Percentiles rank a stretch among this genome's conserved stretches.
phyloP scores from a whole-genome alignment of 2,888 invertebrate species.

The Hemithea aestivaria region DNA sequence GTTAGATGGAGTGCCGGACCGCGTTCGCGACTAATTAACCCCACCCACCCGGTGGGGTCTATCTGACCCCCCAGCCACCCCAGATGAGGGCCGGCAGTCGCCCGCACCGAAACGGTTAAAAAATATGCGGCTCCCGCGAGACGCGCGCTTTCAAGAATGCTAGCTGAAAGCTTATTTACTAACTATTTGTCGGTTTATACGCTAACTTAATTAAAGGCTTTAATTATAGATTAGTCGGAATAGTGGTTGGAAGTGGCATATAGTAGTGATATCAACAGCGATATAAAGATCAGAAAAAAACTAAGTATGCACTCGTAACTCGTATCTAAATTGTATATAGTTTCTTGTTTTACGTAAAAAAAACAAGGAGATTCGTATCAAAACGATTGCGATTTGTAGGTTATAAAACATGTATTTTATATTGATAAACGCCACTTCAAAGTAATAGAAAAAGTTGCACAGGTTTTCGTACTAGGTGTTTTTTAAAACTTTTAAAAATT shows the following conservation, averaged over 20 bases:
- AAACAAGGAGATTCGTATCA: no score
- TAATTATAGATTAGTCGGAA: conserved; percentile 14
- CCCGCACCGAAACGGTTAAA: conserved; percentile 44
- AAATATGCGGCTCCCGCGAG: conserved; percentile 66
- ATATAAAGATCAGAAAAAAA: no score
- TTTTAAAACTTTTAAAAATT: no score
- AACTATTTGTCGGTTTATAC: conserved; percentile 12
- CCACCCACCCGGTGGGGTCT: conserved; percentile 35
- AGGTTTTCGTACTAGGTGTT: no score
- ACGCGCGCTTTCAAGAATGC: conserved; percentile 53
- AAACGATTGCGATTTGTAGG: no score
- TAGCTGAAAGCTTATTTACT: conserved; percentile 30
- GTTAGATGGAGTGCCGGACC: conserved; percentile 74
- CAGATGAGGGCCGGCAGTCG: conserved; percentile 22
- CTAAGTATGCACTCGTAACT: no score
- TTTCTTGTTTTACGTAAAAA: no score
- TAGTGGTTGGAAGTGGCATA: neutral
- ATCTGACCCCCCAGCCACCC: conserved; percentile 29
- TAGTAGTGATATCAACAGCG: no score
- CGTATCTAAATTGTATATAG: no score
- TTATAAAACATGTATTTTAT: no score
- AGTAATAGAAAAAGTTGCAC: no score
- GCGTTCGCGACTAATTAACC: conserved; percentile 78
- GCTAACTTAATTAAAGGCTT: conserved; percentile 16
- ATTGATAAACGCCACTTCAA: no score